Evolutionary conservation across 2,113 vertebrate species (phyloP).

Genomic region (Hemiscyllium ocellatum): DNA sequence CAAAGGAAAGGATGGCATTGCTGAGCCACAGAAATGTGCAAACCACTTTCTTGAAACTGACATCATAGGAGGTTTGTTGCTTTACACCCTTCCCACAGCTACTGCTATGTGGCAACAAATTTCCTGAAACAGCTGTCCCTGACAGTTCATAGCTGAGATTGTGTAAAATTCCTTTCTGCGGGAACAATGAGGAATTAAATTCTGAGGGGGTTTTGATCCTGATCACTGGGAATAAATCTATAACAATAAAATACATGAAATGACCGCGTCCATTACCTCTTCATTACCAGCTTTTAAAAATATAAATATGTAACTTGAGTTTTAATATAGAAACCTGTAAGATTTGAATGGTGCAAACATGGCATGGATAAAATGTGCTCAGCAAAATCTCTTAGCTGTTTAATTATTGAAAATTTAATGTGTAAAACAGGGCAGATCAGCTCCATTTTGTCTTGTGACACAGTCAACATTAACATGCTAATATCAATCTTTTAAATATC

Average conservation of each 20-base stretch:
- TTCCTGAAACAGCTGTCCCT: not conserved
- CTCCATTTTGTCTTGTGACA: not conserved
- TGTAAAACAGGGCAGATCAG: not conserved
- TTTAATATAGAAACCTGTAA: not conserved
- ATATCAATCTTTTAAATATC: not conserved
- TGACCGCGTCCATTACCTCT: not conserved
- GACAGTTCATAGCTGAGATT: not conserved
- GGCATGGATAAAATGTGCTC: not conserved
- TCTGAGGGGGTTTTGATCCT: not conserved
- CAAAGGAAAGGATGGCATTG: not conserved
- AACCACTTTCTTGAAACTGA: not conserved
- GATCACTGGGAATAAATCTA: not conserved
- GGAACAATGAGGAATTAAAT: not conserved
- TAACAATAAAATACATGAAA: not conserved
- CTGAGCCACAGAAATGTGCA: not conserved
- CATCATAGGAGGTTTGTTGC: not conserved
- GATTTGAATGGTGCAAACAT: not conserved
- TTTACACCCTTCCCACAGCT: not conserved
- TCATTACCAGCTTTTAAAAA: not conserved
- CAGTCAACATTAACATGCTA: not conserved
- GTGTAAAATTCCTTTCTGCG: not conserved
- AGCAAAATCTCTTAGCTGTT: not conserved
- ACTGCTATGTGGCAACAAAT: not conserved
- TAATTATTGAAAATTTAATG: not conserved
- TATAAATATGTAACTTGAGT: not conserved